Percentiles rank a stretch among this genome's conserved stretches.
Conservation (phyloP, 2,797 vertebrate genomes). For the Steatocranus sp. region DNA sequence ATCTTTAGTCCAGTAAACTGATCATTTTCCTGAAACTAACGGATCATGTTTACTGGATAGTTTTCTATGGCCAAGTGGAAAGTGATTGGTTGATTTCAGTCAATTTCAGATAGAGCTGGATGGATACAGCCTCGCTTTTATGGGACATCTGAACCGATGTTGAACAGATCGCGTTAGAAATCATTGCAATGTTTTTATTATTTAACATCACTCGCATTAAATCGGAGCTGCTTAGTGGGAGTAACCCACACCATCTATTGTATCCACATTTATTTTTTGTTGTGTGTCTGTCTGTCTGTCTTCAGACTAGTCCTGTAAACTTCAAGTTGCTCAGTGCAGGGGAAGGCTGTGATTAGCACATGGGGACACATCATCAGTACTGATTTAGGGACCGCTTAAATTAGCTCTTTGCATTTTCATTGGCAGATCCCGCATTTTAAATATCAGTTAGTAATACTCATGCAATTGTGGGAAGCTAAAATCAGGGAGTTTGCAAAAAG, state of each 20-base stretch:
- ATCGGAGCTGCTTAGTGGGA: background rate
- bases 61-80: background rate
- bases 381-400: background rate
- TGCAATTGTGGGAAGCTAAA: background rate
- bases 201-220: background rate
- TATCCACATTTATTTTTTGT: background rate
- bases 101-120: background rate
- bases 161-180: background rate
- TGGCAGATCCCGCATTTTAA: background rate
- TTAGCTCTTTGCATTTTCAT: background rate
- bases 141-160: background rate
- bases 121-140: background rate
- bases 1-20: background rate
- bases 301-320: background rate
- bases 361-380: fast-evolving
- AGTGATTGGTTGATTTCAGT: background rate
- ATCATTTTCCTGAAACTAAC: background rate
- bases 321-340: background rate
- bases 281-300: background rate
- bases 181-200: background rate
- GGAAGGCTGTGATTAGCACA: background rate
- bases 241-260: background rate
- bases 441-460: background rate
- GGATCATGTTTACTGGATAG: background rate
- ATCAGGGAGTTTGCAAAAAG: background rate